Conservation (phyloP, 2,888 invertebrate genomes). For the Amiota communis region DNA sequence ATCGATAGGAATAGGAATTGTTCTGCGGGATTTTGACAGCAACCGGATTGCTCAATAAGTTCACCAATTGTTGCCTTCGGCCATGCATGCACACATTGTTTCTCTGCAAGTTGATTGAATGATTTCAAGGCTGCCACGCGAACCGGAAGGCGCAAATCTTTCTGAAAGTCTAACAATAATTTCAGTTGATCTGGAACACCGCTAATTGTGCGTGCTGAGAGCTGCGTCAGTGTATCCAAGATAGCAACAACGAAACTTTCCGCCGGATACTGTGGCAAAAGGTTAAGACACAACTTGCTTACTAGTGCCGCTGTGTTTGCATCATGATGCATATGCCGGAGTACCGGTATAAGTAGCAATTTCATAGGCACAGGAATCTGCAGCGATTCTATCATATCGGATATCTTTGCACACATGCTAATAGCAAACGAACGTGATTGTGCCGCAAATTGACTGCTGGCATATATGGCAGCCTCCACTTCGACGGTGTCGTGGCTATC, state of each 20-base stretch:
- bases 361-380: constrained; percentile 94
- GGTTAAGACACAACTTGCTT: constrained; percentile 81
- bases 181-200: constrained; percentile 89
- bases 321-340: constrained; percentile 94
- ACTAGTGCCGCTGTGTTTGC: constrained; percentile 79
- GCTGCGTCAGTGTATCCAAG: constrained; percentile 88
- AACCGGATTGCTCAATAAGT: constrained; percentile 67
- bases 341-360: constrained; percentile 89
- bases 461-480: constrained; percentile 96
- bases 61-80: constrained; percentile 76
- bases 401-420: constrained; percentile 95
- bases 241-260: constrained; percentile 87
- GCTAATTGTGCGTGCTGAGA: constrained; percentile 90
- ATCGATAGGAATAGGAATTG: constrained; percentile 71
- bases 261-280: constrained; percentile 85
- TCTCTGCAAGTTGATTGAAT: constrained; percentile 80
- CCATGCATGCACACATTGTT: constrained; percentile 85
- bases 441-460: constrained; percentile 94
- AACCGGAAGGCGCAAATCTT: constrained; percentile 82
- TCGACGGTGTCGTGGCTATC: constrained; percentile 97
- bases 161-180: constrained; percentile 80
- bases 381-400: constrained; percentile 94
- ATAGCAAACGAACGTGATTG: constrained; percentile 96
- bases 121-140: constrained; percentile 81
- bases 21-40: constrained; percentile 68